Percentiles rank a stretch among this genome's conserved stretches.
Conservation (phyloP, 2,888 invertebrate species). For the Chrysotoxum bicinctum region DNA sequence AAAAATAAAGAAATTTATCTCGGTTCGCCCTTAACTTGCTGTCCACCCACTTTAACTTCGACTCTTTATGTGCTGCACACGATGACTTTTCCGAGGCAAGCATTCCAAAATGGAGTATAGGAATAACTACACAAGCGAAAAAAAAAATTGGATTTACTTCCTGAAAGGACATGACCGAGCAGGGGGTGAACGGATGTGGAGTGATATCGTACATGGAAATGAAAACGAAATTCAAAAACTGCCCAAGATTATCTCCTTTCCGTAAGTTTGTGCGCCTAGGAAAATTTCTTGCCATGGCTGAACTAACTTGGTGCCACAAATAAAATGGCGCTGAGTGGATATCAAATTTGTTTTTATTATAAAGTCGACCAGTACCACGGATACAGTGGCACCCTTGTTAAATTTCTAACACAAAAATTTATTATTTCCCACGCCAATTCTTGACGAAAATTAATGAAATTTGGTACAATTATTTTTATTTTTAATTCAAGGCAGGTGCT, state of each 20-base stretch:
- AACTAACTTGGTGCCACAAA: background rate
- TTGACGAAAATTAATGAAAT: too few species aligned
- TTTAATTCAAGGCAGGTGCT: too few species aligned
- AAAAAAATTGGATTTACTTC: constrained; percentile 64
- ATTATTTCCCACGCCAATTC: too few species aligned
- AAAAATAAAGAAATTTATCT: constrained; percentile 21
- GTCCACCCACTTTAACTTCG: constrained; percentile 67
- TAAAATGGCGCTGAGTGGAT: too few species aligned
- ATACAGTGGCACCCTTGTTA: too few species aligned
- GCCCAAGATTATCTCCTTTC: constrained; percentile 66
- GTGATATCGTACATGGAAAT: constrained; percentile 62
- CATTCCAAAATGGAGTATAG: constrained; percentile 30
- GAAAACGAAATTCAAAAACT: constrained; percentile 70
- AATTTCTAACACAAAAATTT: too few species aligned
- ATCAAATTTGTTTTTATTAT: too few species aligned
- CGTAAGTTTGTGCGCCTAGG: constrained; percentile 41
- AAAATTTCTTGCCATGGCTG: constrained; percentile 5
- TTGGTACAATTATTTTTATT: too few species aligned
- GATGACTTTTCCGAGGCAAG: constrained; percentile 53
- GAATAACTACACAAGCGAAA: background rate
- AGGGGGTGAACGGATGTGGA: constrained; percentile 16
- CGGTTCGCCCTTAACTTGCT: constrained; percentile 51
- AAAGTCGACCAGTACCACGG: too few species aligned
- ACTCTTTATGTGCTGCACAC: constrained; percentile 61
- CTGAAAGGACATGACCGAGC: constrained; percentile 13